Conservation (phyloP, 2,797 vertebrate genomes). For the Cryptoprocta ferox region DNA sequence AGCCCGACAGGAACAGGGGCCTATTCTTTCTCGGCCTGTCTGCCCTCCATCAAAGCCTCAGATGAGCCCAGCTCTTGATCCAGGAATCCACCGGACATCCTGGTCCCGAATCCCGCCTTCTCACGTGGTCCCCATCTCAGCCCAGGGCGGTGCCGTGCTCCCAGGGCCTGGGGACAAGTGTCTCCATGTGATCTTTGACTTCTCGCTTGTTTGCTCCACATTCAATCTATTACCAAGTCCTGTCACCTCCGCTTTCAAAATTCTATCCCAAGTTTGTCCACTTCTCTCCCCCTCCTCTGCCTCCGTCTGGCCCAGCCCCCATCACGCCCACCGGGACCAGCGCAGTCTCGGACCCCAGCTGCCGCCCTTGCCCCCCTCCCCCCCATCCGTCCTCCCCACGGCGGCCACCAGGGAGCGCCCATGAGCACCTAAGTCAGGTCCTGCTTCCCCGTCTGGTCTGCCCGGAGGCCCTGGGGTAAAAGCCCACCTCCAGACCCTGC, state of each 20-base stretch:
- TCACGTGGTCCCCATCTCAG: neutral
- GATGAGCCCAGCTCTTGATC: neutral
- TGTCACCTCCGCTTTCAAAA: neutral
- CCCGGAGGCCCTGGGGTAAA: neutral
- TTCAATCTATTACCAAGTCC: neutral
- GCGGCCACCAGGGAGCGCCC: neutral
- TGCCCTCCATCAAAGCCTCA: neutral
- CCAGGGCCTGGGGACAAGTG: neutral
- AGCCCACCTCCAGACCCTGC: neutral
- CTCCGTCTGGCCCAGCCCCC: neutral
- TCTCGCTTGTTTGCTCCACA: neutral
- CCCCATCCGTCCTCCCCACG: neutral
- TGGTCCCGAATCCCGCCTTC: too few relatives aligned
- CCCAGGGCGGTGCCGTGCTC: neutral
- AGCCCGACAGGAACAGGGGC: neutral
- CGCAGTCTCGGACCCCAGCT: neutral
- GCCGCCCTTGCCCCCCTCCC: rapidly evolving
- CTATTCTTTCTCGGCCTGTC: neutral
- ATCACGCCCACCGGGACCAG: neutral
- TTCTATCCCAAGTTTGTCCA: neutral
- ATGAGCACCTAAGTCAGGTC: neutral
- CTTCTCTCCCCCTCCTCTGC: neutral
- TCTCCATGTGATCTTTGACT: neutral
- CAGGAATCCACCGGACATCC: neutral
- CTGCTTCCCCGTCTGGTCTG: neutral